Evolutionary conservation across 2,113 vertebrate species (phyloP).

Genomic region (Semnornis frantzii): DNA sequence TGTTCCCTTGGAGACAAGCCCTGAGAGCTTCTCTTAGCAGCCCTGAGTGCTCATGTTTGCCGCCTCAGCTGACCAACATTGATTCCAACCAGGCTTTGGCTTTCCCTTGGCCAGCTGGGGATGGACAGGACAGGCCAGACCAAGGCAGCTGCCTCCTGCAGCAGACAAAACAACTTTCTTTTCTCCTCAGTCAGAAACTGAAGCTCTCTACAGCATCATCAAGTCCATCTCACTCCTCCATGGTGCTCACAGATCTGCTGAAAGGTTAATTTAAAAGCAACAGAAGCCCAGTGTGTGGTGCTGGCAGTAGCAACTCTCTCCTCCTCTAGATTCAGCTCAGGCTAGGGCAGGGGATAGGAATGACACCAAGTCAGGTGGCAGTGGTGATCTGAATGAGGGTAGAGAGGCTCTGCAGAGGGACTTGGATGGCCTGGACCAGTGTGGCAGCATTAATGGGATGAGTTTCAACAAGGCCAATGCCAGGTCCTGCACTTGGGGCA

Average conservation of each 20-base stretch:
- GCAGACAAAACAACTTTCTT: background rate
- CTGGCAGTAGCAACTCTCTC: background rate
- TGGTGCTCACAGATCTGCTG: background rate
- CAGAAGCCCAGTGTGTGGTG: background rate
- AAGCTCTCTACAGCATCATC: background rate
- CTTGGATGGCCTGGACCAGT: too few relatives aligned
- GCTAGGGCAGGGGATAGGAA: background rate
- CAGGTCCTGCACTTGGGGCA: too few relatives aligned
- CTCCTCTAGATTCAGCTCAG: background rate
- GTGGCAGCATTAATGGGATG: too few relatives aligned
- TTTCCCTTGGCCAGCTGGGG: background rate
- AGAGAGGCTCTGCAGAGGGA: too few relatives aligned
- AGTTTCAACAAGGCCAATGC: too few relatives aligned
- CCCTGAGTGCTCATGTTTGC: background rate
- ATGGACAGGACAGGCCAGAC: background rate
- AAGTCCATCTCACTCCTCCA: background rate
- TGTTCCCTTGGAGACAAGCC: slow-evolving; percentile 47
- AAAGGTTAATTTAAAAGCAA: background rate
- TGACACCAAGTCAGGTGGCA: too few relatives aligned
- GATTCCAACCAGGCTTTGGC: background rate
- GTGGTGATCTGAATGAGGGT: too few relatives aligned
- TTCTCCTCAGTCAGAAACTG: background rate
- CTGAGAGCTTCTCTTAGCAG: background rate
- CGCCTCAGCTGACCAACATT: background rate
- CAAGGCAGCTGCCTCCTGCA: background rate